A percentile compares a stretch with the other conserved stretches of the same genome.
These are phyloP conservation scores for Planococcus citri DNA, from an alignment of 1,140 invertebrate genomes.

Conservation along the genomic window DNA sequence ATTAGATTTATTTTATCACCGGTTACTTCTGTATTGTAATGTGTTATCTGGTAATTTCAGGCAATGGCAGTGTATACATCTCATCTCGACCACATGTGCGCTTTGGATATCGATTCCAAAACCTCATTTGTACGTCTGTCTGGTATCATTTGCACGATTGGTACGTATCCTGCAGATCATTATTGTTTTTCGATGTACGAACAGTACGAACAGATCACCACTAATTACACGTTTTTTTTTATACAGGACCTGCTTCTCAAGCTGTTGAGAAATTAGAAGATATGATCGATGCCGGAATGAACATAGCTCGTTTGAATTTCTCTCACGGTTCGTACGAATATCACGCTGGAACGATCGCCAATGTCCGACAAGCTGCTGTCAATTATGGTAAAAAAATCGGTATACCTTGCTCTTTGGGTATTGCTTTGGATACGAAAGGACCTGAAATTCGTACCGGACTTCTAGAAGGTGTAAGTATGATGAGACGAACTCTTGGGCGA, in stretches of 20 bases:
- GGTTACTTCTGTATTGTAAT: too few relatives aligned
- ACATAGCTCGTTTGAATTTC: conserved; percentile 94
- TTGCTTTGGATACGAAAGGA: conserved; percentile 93
- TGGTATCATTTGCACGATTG: conserved; percentile 97
- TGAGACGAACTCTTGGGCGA: too few relatives aligned
- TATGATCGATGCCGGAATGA: conserved; percentile 98
- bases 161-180: conserved; percentile 44
- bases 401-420: conserved; percentile 72
- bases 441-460: conserved; percentile 94
- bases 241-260: conserved; percentile 73
- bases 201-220: conserved; percentile 3
- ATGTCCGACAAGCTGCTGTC: conserved; percentile 71
- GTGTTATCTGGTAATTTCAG: too few relatives aligned
- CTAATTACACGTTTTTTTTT: conserved; percentile 31
- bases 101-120: conserved; percentile 81
- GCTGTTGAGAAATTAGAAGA: conserved; percentile 73
- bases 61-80: conserved; percentile 12
- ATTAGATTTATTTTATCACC: neutral
- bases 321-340: conserved; percentile 96
- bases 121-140: conserved; percentile 73
- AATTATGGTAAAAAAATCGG: conserved; percentile 62
- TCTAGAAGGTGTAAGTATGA: conserved; percentile 70
- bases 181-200: neutral
- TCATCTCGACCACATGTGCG: conserved; percentile 79
- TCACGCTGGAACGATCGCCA: conserved; percentile 78